Conservation (phyloP, 2,888 invertebrate genomes). For the Pandemis heparana region DNA sequence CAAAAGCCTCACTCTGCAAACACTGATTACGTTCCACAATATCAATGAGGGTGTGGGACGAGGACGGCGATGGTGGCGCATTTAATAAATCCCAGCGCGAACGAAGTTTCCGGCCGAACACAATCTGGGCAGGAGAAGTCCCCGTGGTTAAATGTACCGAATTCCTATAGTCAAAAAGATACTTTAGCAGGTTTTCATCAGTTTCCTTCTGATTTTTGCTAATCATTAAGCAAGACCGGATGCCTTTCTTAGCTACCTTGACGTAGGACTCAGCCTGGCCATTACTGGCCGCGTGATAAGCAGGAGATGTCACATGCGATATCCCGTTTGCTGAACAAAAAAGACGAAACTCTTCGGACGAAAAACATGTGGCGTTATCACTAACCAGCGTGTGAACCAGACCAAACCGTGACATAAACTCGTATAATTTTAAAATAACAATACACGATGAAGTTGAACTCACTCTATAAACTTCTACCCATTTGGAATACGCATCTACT, state of each 20-base stretch:
- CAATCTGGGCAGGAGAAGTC: conserved; percentile 33
- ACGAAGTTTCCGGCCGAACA: conserved; percentile 36
- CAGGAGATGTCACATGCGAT: too few species aligned
- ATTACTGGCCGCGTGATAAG: conserved; percentile 2
- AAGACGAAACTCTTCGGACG: conserved; percentile 15
- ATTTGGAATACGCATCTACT: conserved; percentile 47
- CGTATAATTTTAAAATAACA: conserved; percentile 27
- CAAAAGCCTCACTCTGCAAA: conserved; percentile 8
- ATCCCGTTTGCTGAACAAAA: conserved; percentile 34
- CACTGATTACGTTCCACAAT: conserved; percentile 6
- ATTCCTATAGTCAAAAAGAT: conserved; percentile 38
- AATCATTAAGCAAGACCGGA: conserved; percentile 28
- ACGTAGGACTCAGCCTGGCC: conserved; percentile 4
- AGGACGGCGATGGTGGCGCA: not conserved
- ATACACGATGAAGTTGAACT: not conserved
- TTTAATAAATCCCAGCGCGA: not conserved
- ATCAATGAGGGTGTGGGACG: not conserved
- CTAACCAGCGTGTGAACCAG: conserved; percentile 29
- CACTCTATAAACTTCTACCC: conserved; percentile 44
- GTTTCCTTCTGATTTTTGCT: not conserved
- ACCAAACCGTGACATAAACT: conserved; percentile 35
- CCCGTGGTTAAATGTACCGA: conserved; percentile 35
- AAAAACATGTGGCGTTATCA: conserved; percentile 40
- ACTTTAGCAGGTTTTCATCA: conserved; percentile 16
- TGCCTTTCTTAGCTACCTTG: conserved; percentile 30